These are phyloP conservation scores for Astreopora myriophthalma DNA, from an alignment of 64 coral and sea anemone species.

Conservation along the genomic window DNA sequence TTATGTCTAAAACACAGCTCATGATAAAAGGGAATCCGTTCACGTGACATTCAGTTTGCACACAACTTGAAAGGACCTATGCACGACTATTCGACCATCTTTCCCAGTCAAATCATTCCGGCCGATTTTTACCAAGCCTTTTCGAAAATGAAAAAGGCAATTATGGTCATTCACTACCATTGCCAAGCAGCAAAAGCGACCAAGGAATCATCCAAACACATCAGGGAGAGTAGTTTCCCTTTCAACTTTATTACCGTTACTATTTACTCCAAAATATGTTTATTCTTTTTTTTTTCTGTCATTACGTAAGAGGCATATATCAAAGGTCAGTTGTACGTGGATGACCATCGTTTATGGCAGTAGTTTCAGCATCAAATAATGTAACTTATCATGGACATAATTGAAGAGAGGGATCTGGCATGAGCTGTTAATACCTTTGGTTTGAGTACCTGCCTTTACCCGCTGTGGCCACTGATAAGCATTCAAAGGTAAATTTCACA, in stretches of 20 bases:
- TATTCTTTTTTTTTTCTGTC: not conserved
- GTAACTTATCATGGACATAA: not conserved
- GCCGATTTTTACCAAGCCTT: not conserved
- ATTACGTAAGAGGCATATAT: not conserved
- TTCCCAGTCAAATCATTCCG: not conserved
- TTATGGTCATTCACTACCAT: not conserved
- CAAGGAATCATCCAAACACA: not conserved
- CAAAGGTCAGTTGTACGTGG: too few relatives aligned
- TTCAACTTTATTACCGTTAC: not conserved
- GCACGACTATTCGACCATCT: not conserved
- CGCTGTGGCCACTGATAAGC: not conserved
- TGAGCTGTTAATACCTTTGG: not conserved
- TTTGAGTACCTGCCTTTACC: not conserved
- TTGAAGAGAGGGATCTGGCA: not conserved
- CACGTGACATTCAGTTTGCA: not conserved
- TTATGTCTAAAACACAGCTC: not conserved
- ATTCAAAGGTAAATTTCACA: not conserved
- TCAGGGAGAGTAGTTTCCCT: not conserved
- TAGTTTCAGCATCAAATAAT: not conserved
- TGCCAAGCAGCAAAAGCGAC: not conserved
- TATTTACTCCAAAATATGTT: not conserved
- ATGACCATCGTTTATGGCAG: not conserved
- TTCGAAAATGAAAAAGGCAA: too few relatives aligned
- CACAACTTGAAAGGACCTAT: not conserved
- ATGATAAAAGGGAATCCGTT: not conserved